Base-by-base conservation (phyloP, 2,113 vertebrate species). In the Mormoops blainvillei region DNA sequence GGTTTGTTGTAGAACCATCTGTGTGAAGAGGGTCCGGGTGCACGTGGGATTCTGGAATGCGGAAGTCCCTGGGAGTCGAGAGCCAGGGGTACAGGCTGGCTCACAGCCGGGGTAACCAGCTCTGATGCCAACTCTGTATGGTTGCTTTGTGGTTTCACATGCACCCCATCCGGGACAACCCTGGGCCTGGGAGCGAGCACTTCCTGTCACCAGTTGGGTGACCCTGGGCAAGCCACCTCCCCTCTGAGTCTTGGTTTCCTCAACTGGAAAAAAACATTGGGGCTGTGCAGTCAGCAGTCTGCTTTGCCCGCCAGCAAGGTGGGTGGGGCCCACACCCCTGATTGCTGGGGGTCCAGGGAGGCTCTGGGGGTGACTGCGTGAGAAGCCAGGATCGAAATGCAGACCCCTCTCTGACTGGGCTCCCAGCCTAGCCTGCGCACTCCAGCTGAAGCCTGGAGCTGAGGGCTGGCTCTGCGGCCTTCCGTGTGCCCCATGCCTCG, bases 1-100 rank as follows among this genome's bases (percentile, higher is more conserved):
- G 61, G 1, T 58, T 5, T 5, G 26, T 3, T 7, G 26, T 12
- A 19, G 41, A 61, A 11, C 0, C 2, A 24, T 15, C 7, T 2
- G 26, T 5, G 43, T 0, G 4, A 61, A 5, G n/a, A 19, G n/a
- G 16, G 10, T 12, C 52, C 16, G 67, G n/a, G 33, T 8, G 10
- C 31, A 2, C 0, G 0, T 16, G 4, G 58, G 61, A 14, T 50
- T 85, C 93, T 24, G 31, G 67, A 31, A 58, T 0, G 4, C 1
- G n/a, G 56, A 52, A 9, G 31, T 5, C 63, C 33, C n/a, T 7
- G 82, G 82, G 36, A 20, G 20, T 70, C 19, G 2, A 19, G 84
- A 26, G 20, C 5, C 58, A 11, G 2, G 56, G n/a, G 24, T 2
- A 18, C 28, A 5, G 38, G 48, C 4, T 5, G 24, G n/a, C 68